phyloP scores from a whole-genome alignment of 2,113 vertebrate genomes.

The Benitochromis conjunctus region DNA sequence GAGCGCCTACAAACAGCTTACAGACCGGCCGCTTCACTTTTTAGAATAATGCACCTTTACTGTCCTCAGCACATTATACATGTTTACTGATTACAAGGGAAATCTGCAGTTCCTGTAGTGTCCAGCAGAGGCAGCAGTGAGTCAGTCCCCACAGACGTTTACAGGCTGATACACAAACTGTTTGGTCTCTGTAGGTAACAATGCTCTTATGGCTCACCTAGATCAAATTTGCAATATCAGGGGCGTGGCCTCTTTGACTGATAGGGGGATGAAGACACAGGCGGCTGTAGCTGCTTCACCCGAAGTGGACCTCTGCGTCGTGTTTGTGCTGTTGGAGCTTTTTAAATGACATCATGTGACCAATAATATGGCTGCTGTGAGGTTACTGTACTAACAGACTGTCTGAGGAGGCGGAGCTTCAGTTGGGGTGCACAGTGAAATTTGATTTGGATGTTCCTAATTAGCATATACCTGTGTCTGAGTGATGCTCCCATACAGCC shows the following conservation, averaged over 20 bases:
- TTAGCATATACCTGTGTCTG: background rate
- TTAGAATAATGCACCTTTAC: background rate
- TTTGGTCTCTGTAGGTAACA: background rate
- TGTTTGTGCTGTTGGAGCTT: background rate
- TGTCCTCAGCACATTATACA: no score
- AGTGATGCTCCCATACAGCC: background rate
- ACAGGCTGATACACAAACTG: background rate
- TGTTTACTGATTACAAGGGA: background rate
- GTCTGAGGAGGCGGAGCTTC: background rate
- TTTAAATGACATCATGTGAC: background rate
- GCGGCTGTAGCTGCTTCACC: background rate
- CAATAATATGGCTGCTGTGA: background rate
- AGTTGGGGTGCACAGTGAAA: background rate
- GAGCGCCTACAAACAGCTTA: background rate
- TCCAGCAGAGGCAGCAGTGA: background rate
- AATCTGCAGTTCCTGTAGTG: background rate
- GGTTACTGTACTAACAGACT: background rate
- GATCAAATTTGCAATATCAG: background rate
- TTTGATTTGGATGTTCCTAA: background rate
- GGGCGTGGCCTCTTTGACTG: background rate
- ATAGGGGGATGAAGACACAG: background rate
- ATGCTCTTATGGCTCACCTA: background rate
- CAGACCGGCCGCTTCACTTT: accelerated
- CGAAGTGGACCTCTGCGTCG: background rate
- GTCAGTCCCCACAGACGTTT: background rate